Evolutionary conservation across 2,797 vertebrate species (phyloP).

Genomic region (Karalla daura): DNA sequence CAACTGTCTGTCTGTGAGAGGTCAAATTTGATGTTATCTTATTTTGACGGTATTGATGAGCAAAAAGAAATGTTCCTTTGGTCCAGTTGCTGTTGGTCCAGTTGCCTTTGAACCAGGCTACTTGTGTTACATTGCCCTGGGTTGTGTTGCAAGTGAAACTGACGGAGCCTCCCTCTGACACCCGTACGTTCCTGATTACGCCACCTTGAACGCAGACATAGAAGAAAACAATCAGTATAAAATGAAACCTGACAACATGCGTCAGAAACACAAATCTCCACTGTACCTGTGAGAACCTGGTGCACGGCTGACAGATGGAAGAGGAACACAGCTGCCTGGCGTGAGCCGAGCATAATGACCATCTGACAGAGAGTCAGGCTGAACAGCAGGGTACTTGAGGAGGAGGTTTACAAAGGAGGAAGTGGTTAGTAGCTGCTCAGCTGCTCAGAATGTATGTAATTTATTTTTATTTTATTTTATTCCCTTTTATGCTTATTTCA

Average conservation of each 20-base stretch:
- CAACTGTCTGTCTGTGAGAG: conserved; percentile 18
- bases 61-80: not conserved
- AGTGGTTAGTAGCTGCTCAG: conserved; percentile 5
- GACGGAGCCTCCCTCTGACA: conserved; percentile 26
- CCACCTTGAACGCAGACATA: fast-evolving
- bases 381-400: not conserved
- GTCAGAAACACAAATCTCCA: conserved; percentile 1
- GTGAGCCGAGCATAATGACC: conserved; percentile 29
- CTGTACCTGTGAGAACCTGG: conserved; percentile 41
- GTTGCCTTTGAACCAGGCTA: conserved; percentile 16
- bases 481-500: no score
- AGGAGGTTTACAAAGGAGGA: conserved; percentile 17
- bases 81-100: conserved; percentile 23
- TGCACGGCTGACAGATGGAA: not conserved
- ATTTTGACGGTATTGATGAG: fast-evolving
- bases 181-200: fast-evolving
- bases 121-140: fast-evolving
- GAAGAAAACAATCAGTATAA: not conserved
- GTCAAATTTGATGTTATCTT: not conserved
- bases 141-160: conserved; percentile 31
- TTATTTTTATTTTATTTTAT: no score
- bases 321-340: conserved; percentile 27
- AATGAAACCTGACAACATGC: not conserved
- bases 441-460: not conserved
- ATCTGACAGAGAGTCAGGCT: not conserved